A percentile compares a stretch with the other conserved stretches of the same genome.
These are phyloP conservation scores for Numenius phaeopus DNA, from an alignment of 2,797 vertebrate species.

Conservation along the genomic window DNA sequence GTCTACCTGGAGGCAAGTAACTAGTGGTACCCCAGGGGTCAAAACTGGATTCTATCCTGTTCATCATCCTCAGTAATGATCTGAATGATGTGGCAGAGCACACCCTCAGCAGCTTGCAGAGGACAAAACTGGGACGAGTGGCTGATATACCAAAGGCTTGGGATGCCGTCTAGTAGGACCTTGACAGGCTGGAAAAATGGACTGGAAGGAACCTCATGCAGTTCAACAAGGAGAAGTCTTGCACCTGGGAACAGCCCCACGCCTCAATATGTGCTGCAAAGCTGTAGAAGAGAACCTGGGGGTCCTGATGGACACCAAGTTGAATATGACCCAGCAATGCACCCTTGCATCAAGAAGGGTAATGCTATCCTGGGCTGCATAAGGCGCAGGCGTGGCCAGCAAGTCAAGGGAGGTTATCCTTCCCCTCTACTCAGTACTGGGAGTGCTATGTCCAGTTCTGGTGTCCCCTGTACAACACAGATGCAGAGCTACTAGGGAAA, in stretches of 20 bases:
- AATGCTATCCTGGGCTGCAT: not conserved
- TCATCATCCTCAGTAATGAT: not conserved
- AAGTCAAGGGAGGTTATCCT: not conserved
- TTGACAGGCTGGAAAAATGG: not conserved
- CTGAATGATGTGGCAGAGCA: not conserved
- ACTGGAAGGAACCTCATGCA: not conserved
- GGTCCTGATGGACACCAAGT: not conserved
- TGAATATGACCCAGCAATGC: not conserved
- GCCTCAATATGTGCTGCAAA: not conserved
- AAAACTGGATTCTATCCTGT: not conserved
- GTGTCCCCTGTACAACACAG: not conserved
- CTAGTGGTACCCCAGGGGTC: not conserved
- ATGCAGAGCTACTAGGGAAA: not conserved
- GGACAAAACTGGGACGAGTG: not conserved
- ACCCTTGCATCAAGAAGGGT: not conserved
- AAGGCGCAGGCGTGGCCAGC: not conserved
- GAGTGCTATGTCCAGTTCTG: not conserved
- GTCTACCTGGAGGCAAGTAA: not conserved
- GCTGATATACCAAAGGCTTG: not conserved
- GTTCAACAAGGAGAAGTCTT: not conserved
- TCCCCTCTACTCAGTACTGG: not conserved
- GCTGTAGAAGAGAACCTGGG: not conserved
- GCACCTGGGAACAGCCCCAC: not conserved
- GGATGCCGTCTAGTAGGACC: not conserved
- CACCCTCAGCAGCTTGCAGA: not conserved